Evolutionary conservation across 2,797 vertebrate genomes (phyloP).

Genomic region (Erithacus rubecula): DNA sequence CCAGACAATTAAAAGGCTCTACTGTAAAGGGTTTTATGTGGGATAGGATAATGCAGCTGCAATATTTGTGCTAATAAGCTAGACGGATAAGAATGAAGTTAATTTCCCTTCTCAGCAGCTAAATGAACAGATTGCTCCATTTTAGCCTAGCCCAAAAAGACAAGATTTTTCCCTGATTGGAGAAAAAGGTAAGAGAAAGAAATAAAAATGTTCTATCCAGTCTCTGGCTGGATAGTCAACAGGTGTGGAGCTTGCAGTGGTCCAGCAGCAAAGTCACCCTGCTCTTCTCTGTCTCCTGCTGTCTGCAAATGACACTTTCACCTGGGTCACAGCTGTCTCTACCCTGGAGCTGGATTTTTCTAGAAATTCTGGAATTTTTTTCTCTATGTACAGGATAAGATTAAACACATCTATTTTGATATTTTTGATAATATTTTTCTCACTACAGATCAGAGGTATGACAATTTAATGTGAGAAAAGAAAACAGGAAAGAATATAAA

Average conservation of each 20-base stretch:
- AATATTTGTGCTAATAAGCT: conserved; percentile 71
- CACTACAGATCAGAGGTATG: neutral
- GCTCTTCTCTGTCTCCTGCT: neutral
- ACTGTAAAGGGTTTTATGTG: conserved; percentile 62
- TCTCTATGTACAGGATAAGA: neutral
- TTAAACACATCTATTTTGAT: neutral
- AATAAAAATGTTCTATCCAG: neutral
- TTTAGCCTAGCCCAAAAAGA: conserved; percentile 36
- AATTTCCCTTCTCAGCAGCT: conserved; percentile 62
- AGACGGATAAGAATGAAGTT: conserved; percentile 61
- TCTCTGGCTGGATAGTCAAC: neutral
- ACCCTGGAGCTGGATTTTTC: neutral
- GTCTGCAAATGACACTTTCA: neutral
- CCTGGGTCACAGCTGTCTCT: neutral
- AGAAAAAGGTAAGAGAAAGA: neutral
- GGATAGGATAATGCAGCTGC: conserved; percentile 50
- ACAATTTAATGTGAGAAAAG: neutral
- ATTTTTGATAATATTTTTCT: neutral
- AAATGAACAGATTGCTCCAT: conserved; percentile 52
- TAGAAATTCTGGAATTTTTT: neutral
- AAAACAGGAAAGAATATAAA: neutral
- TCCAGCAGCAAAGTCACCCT: neutral
- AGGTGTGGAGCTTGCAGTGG: neutral
- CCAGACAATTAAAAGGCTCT: conserved; percentile 69
- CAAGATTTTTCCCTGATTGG: neutral